phyloP scores from a whole-genome alignment of 1,140 invertebrate species.

The silkworm (Bombyx mori) region ASM3026992v2 NC_085116.1:6459001-6459500 shows the following conservation, averaged over 20 bases:
- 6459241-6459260: too few species aligned
- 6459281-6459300: conserved; percentile 66
- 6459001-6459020: conserved; percentile 44
- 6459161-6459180: conserved; percentile 1
- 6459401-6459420: conserved; percentile 82
- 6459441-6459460: conserved; percentile 68
- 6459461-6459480: conserved; percentile 71
- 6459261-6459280: not conserved
- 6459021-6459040: conserved; percentile 46
- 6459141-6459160: conserved; percentile 17
- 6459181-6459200: not conserved
- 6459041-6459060: conserved; percentile 61
- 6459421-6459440: conserved; percentile 86
- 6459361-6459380: conserved; percentile 73
- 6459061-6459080: conserved; percentile 46
- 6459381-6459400: conserved; percentile 80
- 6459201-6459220: too few species aligned
- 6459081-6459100: conserved; percentile 64
- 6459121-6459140: conserved; percentile 57
- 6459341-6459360: conserved; percentile 61
- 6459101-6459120: conserved; percentile 37
- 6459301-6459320: conserved; percentile 74
- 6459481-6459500: conserved; percentile 26
- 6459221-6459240: too few species aligned
- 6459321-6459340: conserved; percentile 70